Conservation (phyloP, 1,140 invertebrate genomes). For the Tetramorium alpestre region DNA sequence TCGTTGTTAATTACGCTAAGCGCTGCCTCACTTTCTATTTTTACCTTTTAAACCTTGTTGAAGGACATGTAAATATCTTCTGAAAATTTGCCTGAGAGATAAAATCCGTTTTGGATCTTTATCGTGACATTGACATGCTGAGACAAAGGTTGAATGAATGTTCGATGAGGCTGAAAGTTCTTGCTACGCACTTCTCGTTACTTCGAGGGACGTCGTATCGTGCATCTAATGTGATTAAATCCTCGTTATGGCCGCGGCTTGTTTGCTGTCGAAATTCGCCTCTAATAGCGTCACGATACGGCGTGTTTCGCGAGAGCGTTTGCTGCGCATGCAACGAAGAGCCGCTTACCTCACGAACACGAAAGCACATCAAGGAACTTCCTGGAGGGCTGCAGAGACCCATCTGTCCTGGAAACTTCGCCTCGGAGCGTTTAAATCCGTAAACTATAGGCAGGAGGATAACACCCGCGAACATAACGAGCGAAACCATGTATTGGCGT, state of each 20-base stretch:
- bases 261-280: conserved; percentile 71
- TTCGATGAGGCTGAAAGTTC: conserved; percentile 27
- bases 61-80: conserved; percentile 14
- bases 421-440: conserved; percentile 49
- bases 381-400: neutral
- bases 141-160: conserved; percentile 8
- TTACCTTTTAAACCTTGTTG: neutral
- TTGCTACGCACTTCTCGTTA: conserved; percentile 23
- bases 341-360: conserved; percentile 49
- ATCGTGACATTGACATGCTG: conserved; percentile 1
- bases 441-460: conserved; percentile 41
- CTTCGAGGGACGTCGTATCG: conserved; percentile 2
- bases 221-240: conserved; percentile 76
- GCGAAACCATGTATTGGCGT: conserved; percentile 26
- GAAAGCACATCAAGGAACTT: conserved; percentile 48
- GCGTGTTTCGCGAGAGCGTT: conserved; percentile 25
- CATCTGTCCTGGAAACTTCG: conserved; percentile 57
- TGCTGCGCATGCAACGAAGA: neutral
- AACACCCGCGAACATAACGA: conserved; percentile 47
- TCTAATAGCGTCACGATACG: conserved; percentile 66
- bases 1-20: conserved; percentile 32
- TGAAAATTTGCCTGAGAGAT: neutral
- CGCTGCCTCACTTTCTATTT: neutral
- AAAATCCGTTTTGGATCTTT: conserved; percentile 1
- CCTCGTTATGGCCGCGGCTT: conserved; percentile 73